Evolutionary conservation across 2,888 invertebrate species (phyloP).

Genomic region (Pilophorus perplexus): DNA sequence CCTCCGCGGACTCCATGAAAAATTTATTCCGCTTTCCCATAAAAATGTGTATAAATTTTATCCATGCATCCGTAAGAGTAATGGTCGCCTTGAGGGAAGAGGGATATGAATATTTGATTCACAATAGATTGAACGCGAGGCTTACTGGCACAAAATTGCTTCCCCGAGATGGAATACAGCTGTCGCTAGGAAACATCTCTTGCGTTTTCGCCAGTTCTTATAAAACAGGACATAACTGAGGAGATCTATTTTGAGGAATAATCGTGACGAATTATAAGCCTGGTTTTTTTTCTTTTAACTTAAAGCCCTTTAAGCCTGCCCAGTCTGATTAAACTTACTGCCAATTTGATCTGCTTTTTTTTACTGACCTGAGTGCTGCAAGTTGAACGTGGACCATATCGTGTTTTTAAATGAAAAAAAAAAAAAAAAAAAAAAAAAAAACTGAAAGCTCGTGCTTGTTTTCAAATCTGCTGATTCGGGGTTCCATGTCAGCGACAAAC

Average conservation of each 20-base stretch:
- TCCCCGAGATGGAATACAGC: background rate
- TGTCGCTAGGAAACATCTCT: too few relatives aligned
- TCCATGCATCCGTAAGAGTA: background rate
- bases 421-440: too few relatives aligned
- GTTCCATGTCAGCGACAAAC: background rate
- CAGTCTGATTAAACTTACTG: too few relatives aligned
- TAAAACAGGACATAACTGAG: too few relatives aligned
- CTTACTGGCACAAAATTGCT: slow-evolving; percentile 8
- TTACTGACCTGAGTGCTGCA: background rate
- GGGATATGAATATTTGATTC: slow-evolving; percentile 18
- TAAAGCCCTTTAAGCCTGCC: too few relatives aligned
- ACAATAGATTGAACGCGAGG: slow-evolving; percentile 18
- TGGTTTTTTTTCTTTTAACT: too few relatives aligned
- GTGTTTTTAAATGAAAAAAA: too few relatives aligned
- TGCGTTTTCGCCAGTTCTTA: too few relatives aligned
- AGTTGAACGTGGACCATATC: background rate
- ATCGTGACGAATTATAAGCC: too few relatives aligned
- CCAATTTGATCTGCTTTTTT: too few relatives aligned
- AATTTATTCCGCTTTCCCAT: background rate
- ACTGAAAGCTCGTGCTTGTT: too few relatives aligned
- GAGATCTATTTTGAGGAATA: too few relatives aligned
- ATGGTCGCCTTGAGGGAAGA: slow-evolving; percentile 8
- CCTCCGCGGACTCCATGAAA: background rate
- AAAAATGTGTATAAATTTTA: slow-evolving; percentile 22
- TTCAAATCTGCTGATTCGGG: background rate